Percentiles rank a stretch among this genome's conserved stretches.
These are phyloP conservation scores for Glomeris maerens DNA, from an alignment of 1,140 invertebrate genomes.

Conservation along the genomic window DNA sequence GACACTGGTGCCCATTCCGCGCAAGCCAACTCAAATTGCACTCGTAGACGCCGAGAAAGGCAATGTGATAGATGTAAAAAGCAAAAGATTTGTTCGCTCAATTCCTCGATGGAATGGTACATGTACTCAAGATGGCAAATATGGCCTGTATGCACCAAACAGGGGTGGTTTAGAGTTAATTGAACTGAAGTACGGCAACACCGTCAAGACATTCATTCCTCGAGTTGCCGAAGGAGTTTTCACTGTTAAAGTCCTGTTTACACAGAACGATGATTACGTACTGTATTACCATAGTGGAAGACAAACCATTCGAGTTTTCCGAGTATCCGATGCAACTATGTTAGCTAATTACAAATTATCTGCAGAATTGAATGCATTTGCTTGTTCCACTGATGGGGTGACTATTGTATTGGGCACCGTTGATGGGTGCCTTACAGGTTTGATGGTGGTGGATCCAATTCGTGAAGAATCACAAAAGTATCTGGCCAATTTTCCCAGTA, in stretches of 20 bases:
- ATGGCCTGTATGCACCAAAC: constrained; percentile 79
- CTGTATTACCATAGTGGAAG: constrained; percentile 91
- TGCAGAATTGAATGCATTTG: constrained; percentile 74
- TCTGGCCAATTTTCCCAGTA: constrained; percentile 48
- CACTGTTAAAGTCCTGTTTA: constrained; percentile 86
- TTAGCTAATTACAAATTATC: constrained; percentile 85
- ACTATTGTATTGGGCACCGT: constrained; percentile 75
- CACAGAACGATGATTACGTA: constrained; percentile 84
- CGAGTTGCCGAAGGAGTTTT: constrained; percentile 87
- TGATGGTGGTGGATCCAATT: constrained; percentile 70
- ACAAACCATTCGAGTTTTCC: constrained; percentile 81
- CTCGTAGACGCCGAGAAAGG: constrained; percentile 82
- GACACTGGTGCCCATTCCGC: constrained; percentile 56
- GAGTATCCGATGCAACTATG: constrained; percentile 69
- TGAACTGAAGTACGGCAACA: constrained; percentile 65
- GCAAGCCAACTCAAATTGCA: constrained; percentile 58
- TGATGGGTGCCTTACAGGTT: constrained; percentile 82
- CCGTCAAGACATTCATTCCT: constrained; percentile 71
- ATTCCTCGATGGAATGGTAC: constrained; percentile 39
- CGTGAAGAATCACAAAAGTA: constrained; percentile 47
- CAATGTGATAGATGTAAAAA: constrained; percentile 42
- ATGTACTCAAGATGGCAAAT: constrained; percentile 43
- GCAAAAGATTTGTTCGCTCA: constrained; percentile 34
- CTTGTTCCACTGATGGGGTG: constrained; percentile 60
- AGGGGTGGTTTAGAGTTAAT: constrained; percentile 82